Evolutionary conservation across 1,140 invertebrate genomes (phyloP).

Genomic region (Drosophila triauraria): DNA sequence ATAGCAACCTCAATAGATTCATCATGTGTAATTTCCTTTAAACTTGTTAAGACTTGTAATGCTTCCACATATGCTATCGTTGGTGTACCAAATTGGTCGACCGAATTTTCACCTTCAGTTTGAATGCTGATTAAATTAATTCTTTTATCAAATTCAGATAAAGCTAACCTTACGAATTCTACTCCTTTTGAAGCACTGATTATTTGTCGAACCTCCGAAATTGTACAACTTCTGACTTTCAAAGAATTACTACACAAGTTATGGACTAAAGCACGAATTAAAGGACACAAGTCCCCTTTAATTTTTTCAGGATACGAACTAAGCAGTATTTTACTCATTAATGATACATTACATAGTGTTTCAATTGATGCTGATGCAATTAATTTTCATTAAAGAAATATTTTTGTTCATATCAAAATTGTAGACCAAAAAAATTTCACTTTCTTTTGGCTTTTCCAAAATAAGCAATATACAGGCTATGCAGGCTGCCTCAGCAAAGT

Average conservation of each 20-base stretch:
- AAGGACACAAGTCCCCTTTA: constrained; percentile 86
- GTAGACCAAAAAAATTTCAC: constrained; percentile 88
- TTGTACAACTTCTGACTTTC: constrained; percentile 81
- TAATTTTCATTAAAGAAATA: constrained; percentile 93
- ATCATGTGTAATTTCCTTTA: constrained; percentile 85
- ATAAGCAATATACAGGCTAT: constrained; percentile 91
- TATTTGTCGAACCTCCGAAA: constrained; percentile 75
- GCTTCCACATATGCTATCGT: constrained; percentile 73
- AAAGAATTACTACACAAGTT: constrained; percentile 86
- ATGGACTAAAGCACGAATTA: constrained; percentile 88
- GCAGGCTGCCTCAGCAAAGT: constrained; percentile 92
- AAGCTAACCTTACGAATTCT: constrained; percentile 80
- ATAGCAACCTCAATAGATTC: constrained; percentile 87
- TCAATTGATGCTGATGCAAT: constrained; percentile 90
- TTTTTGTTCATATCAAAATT: constrained; percentile 91
- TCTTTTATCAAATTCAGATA: constrained; percentile 87
- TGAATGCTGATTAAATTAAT: constrained; percentile 87
- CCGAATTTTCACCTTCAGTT: constrained; percentile 77
- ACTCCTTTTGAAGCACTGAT: constrained; percentile 40
- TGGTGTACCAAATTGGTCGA: constrained; percentile 84
- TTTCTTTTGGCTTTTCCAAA: constrained; percentile 85
- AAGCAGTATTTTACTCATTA: constrained; percentile 88
- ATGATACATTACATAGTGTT: constrained; percentile 87
- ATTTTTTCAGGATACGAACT: constrained; percentile 87
- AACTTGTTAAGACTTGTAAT: constrained; percentile 61